Evolutionary conservation across 1,140 invertebrate species (phyloP), one percentile per base, ranked within the genome.

Genomic region (Pentalonia nigronervosa): DNA sequence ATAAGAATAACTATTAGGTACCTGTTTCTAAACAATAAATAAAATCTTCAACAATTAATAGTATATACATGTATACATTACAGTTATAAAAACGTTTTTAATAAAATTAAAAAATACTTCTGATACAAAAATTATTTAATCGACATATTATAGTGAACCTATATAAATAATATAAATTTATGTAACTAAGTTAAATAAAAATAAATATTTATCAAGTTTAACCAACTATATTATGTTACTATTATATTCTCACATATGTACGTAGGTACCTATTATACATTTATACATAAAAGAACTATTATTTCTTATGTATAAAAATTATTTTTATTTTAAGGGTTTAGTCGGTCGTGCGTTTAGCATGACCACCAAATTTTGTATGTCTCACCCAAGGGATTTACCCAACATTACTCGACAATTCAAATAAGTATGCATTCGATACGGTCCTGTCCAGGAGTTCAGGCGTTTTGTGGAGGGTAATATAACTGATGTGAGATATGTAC

Each of bases 391-490:
- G 91, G 76, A 93, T 86, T 93, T 41, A 83, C 76, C 76, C 91
- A 48, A 86, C 47, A 84, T 45, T 86, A 81, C 60, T 83, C 76
- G 67, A 50, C 90, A 83, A 93, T 93, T 86, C 81, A 48, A 93
- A 93, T 93, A 86, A 56, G 81, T 53, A 84, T 84, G 47, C 90
- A 86, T 93, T 93, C 91, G 91, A 86, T 84, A 93, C 48, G 91
- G 91, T 93, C 21, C 81, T 84, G 81, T 93, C 81, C 76, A 34
- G 23, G 47, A 56, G 67, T 50, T 48, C 53, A n/a, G n/a, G 21
- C 47, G n/a, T 92, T 53, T 90, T 41, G 48, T 41, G 81, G 84
- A 93, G 91, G 81, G 91, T 48, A 84, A 25, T 83, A n/a, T 45
- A n/a, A 91, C 41, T 76, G 91, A 83, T 81, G 45, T 92, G n/a